Conservation (phyloP, 2,888 invertebrate genomes). For the Pharmacophagus antenor region DNA sequence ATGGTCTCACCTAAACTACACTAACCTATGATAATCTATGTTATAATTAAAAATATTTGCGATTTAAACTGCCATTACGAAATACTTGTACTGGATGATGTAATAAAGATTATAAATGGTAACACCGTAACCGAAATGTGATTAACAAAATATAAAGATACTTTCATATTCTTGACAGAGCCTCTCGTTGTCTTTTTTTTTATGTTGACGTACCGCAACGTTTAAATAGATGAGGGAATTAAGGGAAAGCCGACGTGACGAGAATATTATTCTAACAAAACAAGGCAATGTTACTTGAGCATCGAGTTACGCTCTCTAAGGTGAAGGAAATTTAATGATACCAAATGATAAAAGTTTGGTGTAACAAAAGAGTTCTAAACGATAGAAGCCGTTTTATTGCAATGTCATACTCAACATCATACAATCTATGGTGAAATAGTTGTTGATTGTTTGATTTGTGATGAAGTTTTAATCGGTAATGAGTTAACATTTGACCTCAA, state of each 20-base stretch:
- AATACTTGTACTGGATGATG: not conserved
- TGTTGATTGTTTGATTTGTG: no score
- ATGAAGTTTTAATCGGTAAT: no score
- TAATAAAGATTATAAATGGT: not conserved
- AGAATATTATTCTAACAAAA: slow-evolving; percentile 45
- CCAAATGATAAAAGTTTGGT: not conserved
- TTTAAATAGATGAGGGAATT: slow-evolving; percentile 52
- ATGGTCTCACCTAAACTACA: no score
- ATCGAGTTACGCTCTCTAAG: slow-evolving; percentile 27
- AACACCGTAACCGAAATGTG: slow-evolving; percentile 7
- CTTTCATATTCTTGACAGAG: slow-evolving; percentile 23
- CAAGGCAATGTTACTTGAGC: slow-evolving; percentile 19
- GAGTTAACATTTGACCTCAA: no score
- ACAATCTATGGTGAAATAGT: no score
- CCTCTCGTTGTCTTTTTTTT: slow-evolving; percentile 36
- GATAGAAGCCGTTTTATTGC: no score
- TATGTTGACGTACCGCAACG: slow-evolving; percentile 52
- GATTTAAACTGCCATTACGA: not conserved
- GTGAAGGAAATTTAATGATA: slow-evolving; percentile 36
- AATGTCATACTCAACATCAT: no score
- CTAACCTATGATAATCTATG: no score
- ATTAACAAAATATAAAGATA: slow-evolving; percentile 15
- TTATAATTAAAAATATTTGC: no score
- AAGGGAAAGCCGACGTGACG: slow-evolving; percentile 61
- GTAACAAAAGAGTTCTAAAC: no score